phyloP scores from a whole-genome alignment of 2,113 vertebrate genomes.

The Hemibagrus wyckioides region DNA sequence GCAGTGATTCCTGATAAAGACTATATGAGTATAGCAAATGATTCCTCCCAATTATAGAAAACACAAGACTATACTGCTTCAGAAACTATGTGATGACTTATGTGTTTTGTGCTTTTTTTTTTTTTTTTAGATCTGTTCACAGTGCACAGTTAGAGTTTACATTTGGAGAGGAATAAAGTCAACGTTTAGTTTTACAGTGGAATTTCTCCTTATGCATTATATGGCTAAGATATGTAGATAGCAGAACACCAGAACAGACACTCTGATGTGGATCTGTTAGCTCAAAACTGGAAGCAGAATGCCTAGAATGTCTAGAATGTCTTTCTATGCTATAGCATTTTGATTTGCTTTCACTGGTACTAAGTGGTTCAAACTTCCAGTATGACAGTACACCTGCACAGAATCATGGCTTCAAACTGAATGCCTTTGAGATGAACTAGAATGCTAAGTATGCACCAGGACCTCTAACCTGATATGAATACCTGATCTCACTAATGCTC shows the following conservation, averaged over 20 bases:
- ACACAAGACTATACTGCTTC: background rate
- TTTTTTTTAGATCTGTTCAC: background rate
- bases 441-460: background rate
- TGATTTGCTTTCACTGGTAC: background rate
- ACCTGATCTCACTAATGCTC: background rate
- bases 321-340: background rate
- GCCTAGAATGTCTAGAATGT: background rate
- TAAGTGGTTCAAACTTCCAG: background rate
- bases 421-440: background rate
- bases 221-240: background rate
- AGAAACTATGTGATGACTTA: background rate
- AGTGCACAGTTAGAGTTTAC: background rate
- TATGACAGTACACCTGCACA: background rate
- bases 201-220: background rate
- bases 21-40: background rate
- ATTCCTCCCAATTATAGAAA: background rate
- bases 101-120: background rate
- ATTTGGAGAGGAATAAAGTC: background rate
- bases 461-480: background rate
- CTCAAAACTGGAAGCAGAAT: background rate
- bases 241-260: background rate
- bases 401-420: background rate
- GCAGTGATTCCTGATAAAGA: constrained; percentile 25
- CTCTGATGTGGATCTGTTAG: background rate
- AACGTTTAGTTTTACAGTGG: background rate